These are phyloP conservation scores for Euglossa dilemma DNA, from an alignment of 1,140 invertebrate species.

Conservation along the genomic window DNA sequence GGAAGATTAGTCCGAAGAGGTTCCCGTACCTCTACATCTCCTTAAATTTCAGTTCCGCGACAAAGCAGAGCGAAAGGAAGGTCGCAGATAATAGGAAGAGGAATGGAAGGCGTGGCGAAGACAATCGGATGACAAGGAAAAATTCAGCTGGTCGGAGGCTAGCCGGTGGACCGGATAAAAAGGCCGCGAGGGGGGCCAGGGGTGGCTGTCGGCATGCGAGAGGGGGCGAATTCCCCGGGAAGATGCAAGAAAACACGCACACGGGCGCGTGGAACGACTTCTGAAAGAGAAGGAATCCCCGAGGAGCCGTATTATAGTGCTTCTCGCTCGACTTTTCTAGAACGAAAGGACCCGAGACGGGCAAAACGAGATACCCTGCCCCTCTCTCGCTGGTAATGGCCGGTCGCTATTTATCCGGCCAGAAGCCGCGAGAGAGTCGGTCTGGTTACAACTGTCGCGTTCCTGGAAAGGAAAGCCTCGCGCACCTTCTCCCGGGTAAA, in stretches of 20 bases:
- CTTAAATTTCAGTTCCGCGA: neutral
- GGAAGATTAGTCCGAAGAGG: too few relatives aligned
- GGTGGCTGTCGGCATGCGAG: neutral
- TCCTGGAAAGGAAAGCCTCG: slow-evolving; percentile 56
- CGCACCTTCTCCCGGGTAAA: slow-evolving; percentile 35
- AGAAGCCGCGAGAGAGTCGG: slow-evolving; percentile 35
- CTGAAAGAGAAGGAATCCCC: slow-evolving; percentile 59
- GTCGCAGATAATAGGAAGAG: neutral
- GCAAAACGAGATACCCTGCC: slow-evolving; percentile 9
- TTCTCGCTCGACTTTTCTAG: slow-evolving; percentile 55
- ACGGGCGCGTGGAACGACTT: slow-evolving; percentile 44
- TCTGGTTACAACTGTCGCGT: slow-evolving; percentile 52
- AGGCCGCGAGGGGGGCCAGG: neutral
- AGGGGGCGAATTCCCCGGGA: slow-evolving; percentile 31
- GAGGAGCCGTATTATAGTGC: slow-evolving; percentile 63
- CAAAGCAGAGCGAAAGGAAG: slow-evolving; percentile 5
- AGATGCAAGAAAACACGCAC: slow-evolving; percentile 54
- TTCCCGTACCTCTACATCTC: too few relatives aligned
- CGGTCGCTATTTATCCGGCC: slow-evolving; percentile 69
- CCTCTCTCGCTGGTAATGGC: slow-evolving; percentile 60
- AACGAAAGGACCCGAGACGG: slow-evolving; percentile 43
- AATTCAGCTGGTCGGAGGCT: neutral
- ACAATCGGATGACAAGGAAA: slow-evolving; percentile 9
- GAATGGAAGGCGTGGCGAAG: slow-evolving; percentile 27
- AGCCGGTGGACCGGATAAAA: slow-evolving; percentile 38